A percentile compares a stretch with the other conserved stretches of the same genome.
These are phyloP conservation scores for Ciconia nigra DNA, from an alignment of 2,797 vertebrate genomes.

Conservation along the genomic window DNA sequence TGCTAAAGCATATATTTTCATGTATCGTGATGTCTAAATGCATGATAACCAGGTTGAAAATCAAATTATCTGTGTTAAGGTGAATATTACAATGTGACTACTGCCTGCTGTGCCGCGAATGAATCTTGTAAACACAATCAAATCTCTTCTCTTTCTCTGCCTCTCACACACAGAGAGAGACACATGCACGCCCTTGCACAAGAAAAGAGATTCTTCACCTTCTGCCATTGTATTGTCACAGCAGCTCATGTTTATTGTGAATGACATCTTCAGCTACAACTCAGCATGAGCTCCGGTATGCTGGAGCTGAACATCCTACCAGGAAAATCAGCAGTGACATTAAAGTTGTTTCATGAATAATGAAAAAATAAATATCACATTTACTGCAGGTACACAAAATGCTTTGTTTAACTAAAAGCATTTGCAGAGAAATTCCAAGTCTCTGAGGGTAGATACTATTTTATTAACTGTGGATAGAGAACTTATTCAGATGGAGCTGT, in stretches of 20 bases:
- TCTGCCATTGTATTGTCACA: slow-evolving; percentile 62
- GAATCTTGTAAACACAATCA: slow-evolving; percentile 86
- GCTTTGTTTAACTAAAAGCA: slow-evolving; percentile 56
- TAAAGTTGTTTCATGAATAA: slow-evolving; percentile 66
- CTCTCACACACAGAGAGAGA: not conserved
- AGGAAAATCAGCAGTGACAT: slow-evolving; percentile 39
- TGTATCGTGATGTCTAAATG: slow-evolving; percentile 80
- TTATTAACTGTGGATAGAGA: slow-evolving; percentile 11
- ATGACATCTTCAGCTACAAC: slow-evolving; percentile 68
- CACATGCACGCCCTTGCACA: not conserved
- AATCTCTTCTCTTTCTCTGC: slow-evolving; percentile 53
- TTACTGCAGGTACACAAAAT: slow-evolving; percentile 37
- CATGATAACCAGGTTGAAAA: slow-evolving; percentile 82
- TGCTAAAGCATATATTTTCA: slow-evolving; percentile 82
- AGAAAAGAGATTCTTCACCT: slow-evolving; percentile 67
- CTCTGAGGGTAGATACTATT: not conserved
- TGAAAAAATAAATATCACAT: slow-evolving; percentile 56
- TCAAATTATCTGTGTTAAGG: slow-evolving; percentile 87
- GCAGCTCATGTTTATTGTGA: slow-evolving; percentile 65
- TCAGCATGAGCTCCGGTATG: slow-evolving; percentile 34
- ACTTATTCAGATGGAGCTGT: not conserved
- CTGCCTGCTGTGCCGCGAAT: slow-evolving; percentile 89
- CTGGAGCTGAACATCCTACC: slow-evolving; percentile 35
- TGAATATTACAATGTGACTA: slow-evolving; percentile 80
- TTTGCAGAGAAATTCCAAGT: slow-evolving; percentile 33